phyloP scores from a whole-genome alignment of 2,888 invertebrate genomes.

The Yponomeuta evonymella region DNA sequence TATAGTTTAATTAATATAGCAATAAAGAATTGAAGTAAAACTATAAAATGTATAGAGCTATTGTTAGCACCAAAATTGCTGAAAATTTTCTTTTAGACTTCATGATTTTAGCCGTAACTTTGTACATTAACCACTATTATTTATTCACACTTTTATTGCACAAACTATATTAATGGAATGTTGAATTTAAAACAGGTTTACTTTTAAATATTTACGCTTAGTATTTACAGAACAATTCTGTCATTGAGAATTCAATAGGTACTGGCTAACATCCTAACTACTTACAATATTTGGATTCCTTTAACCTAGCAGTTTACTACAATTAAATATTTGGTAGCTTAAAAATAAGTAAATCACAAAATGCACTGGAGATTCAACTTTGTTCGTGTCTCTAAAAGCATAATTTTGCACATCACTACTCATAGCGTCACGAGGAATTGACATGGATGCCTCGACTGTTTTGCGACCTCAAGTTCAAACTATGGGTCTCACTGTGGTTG shows the following conservation, averaged over 20 bases:
- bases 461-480: slow-evolving; percentile 63
- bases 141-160: slow-evolving; percentile 52
- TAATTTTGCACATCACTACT: slow-evolving; percentile 25
- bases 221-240: slow-evolving; percentile 11
- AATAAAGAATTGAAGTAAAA: neutral
- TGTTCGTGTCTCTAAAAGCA: slow-evolving; percentile 16
- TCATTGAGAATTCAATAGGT: slow-evolving; percentile 39
- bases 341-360: slow-evolving; percentile 56
- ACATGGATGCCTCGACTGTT: slow-evolving; percentile 44
- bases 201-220: slow-evolving; percentile 22
- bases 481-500: slow-evolving; percentile 83
- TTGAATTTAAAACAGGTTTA: slow-evolving; percentile 35
- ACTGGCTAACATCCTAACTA: slow-evolving; percentile 32
- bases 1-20: neutral
- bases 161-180: slow-evolving; percentile 69
- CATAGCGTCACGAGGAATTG: slow-evolving; percentile 51
- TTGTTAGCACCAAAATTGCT: slow-evolving; percentile 62
- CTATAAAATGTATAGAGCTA: neutral
- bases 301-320: slow-evolving; percentile 26
- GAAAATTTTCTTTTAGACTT: slow-evolving; percentile 19
- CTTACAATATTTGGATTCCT: slow-evolving; percentile 18
- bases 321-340: slow-evolving; percentile 49
- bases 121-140: slow-evolving; percentile 33
- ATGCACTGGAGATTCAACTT: slow-evolving; percentile 48
- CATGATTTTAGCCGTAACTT: slow-evolving; percentile 29